Percentiles rank a stretch among this genome's conserved stretches.
These are phyloP conservation scores for Centropus unirufus DNA, from an alignment of 2,113 vertebrate genomes.

Conservation along the genomic window DNA sequence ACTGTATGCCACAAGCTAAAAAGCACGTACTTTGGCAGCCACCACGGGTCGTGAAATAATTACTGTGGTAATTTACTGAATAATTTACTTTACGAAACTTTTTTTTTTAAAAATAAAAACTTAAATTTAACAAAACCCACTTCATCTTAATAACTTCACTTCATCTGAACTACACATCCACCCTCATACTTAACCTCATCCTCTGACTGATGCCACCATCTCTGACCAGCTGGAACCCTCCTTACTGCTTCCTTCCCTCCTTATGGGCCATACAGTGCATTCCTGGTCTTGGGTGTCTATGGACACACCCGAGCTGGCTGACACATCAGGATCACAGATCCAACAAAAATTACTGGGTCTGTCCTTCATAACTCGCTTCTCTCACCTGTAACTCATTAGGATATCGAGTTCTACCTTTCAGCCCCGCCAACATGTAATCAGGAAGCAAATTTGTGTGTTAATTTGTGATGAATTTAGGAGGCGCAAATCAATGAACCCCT, in stretches of 20 bases:
- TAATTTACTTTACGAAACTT: background rate
- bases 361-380: background rate
- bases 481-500: fast-evolving
- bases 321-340: background rate
- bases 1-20: background rate
- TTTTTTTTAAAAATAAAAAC: background rate
- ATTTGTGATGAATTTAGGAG: background rate
- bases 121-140: background rate
- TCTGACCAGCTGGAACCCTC: background rate
- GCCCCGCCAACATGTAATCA: background rate
- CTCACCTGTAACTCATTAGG: background rate
- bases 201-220: background rate
- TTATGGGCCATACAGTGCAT: background rate
- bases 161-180: background rate
- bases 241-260: background rate
- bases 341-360: background rate
- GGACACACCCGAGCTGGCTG: background rate
- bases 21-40: background rate
- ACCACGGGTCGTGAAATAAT: background rate
- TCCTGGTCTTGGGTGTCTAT: background rate
- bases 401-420: background rate
- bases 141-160: background rate
- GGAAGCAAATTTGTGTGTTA: background rate
- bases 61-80: background rate
- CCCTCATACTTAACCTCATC: background rate